phyloP scores from a whole-genome alignment of 2,888 invertebrate genomes.

The Hoplodrina blanda region DNA sequence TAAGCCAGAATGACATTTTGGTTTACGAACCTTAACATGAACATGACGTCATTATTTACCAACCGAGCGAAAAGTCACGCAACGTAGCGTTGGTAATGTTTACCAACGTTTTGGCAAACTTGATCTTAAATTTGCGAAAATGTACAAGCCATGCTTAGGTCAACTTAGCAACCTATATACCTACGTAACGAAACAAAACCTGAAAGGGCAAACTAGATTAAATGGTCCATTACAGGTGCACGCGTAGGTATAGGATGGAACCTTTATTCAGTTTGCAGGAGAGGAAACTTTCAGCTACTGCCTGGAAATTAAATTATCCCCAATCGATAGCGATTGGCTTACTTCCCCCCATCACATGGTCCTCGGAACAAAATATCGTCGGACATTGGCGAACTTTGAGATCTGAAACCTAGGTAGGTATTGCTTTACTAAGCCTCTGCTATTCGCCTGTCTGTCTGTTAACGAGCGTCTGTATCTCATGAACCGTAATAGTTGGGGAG shows the following conservation, averaged over 20 bases:
- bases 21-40: conserved; percentile 35
- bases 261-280: conserved; percentile 7
- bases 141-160: no score
- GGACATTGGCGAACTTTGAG: background rate
- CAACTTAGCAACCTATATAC: background rate
- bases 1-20: conserved; percentile 56
- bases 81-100: conserved; percentile 26
- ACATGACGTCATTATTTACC: conserved; percentile 46
- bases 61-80: conserved; percentile 26
- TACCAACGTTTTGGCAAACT: conserved; percentile 24
- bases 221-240: background rate
- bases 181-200: background rate
- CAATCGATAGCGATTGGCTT: conserved; percentile 12
- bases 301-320: conserved; percentile 26
- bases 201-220: conserved; percentile 6
- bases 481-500: no score
- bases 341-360: background rate
- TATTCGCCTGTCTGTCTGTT: no score
- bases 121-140: conserved; percentile 40
- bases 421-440: background rate
- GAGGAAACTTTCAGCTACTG: background rate
- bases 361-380: background rate
- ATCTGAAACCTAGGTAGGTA: background rate
- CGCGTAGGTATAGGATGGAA: background rate
- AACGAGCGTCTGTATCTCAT: no score